Base-by-base conservation (phyloP, 1,140 invertebrate species). In the Heliconius melpomene region DNA sequence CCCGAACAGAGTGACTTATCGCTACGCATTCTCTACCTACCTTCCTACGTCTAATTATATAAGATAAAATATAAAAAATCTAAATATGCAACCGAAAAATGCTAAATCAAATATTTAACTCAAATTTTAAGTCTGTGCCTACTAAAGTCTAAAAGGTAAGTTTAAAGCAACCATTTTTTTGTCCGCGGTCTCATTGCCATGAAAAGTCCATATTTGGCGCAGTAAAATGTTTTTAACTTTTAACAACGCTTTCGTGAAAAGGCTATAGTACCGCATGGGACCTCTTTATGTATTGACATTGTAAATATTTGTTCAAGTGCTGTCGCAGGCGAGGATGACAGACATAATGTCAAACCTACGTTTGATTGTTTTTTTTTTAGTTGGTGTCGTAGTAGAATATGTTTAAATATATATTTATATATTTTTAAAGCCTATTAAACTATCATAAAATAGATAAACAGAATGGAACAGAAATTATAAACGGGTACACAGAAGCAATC, bases 211-310 rank as follows among this genome's bases (percentile, higher is more conserved):
- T 66, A 66, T 66, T 66, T 66, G 11, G 23, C 60, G 23, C 60
- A 16, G 60, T 26, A 29, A 66, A 66, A 66, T 66, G 60, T 60
- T 66, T 66, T 66, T 66, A 66, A 66, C 60, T 66, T 66, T 66
- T 66, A 66, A 66, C n/a, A 29, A 66, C 23, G 7, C 23, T 66
- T 66, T 29, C 57, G n/a, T 57, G 8, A 66, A 29, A 66, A 66
- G 60, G 60, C 57, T 60, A 23, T 7, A 60, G 57, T 60, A 60
- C 57, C n/a, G 9, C 23, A 66, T 66, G 60, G 60, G 11, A 66
- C 5, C n/a, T 66, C 23, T 13, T 26, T 66, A 29, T 11, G 60
- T 66, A 29, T 26, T 26, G 60, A 66, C 60, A 66, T 26, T 66
- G 60, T 66, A 66, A 66, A 66, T 9, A 9, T 66, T 66, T 66